Base-by-base conservation (phyloP, 2,888 invertebrate species). In the Mythimna ferrago region DNA sequence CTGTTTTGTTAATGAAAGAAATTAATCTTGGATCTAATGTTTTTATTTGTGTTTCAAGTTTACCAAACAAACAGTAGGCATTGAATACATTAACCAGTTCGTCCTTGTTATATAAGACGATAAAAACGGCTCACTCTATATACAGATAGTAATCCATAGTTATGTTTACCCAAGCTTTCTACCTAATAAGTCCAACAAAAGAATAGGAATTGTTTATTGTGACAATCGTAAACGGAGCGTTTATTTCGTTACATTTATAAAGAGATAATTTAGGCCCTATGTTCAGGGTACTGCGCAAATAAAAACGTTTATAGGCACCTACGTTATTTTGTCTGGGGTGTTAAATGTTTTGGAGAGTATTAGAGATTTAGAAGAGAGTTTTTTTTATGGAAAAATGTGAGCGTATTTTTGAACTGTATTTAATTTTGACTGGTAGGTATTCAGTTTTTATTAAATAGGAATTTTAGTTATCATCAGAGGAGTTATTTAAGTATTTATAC, bases 121-220 rank as follows among this genome's bases (percentile, higher is more conserved):
- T 76, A 77, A 44, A 76, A 67, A 35, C 41, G 68, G 9, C 51
- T 41, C 32, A 16, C 26, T 14, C 19, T 56, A 35, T n/a, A 41
- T 14, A 44, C 14, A 77, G 41, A 53, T n/a, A 71, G 41, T 64
- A 54, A 70, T 71, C 63, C 60, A 44, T 71, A 57, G 66, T 64
- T 71, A 73, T 71, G 69, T 82, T 83, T 78, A 78, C 71, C 80
- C 81, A 80, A 88, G 90, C 92, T 92, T 88, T 92, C 89, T 89
- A 89, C 87, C 88, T 92, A 92, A 92, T 92, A 92, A 91, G 89
- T 86, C 83, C 78, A 80, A 84, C 87, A 84, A 82, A 77, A 82
- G 77, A 83, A 85, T 85, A 85, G 70, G 60, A 76, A 82, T 80
- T 87, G 87, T 91, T 89, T 91, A 92, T 84, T 89, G 88, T 81